These are phyloP conservation scores for Colistium nudipinnis DNA, from an alignment of 2,113 vertebrate genomes.

Conservation along the genomic window DNA sequence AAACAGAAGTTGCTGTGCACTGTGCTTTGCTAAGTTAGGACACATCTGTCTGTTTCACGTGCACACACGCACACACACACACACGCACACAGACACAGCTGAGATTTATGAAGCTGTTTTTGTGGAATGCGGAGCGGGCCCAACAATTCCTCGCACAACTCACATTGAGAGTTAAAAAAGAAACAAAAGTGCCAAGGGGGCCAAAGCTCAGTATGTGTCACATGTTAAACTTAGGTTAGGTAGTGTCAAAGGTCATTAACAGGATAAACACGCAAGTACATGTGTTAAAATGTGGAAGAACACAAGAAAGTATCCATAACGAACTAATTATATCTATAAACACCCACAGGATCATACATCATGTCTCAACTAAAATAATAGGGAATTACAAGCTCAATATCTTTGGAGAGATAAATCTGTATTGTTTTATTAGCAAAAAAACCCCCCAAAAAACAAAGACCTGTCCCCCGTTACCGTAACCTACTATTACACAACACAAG, in stretches of 20 bases:
- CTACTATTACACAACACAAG: conserved; percentile 29
- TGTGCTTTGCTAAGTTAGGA: conserved; percentile 67
- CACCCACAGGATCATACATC: background rate
- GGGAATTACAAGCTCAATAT: background rate
- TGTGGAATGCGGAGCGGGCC: conserved; percentile 59
- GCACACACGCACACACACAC: conserved; percentile 6
- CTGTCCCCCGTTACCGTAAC: background rate
- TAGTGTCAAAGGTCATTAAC: conserved; percentile 30
- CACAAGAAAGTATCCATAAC: background rate
- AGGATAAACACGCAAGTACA: background rate
- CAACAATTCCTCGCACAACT: conserved; percentile 48
- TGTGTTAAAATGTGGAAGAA: background rate
- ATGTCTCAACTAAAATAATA: background rate
- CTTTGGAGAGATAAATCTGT: background rate
- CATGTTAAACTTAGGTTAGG: conserved; percentile 2
- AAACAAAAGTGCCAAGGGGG: conserved; percentile 32
- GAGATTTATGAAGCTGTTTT: conserved; percentile 75
- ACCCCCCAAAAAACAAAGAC: conserved; percentile 9
- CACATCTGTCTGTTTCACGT: conserved; percentile 68
- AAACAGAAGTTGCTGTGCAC: conserved; percentile 47
- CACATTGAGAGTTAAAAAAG: conserved; percentile 56
- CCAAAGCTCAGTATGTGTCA: conserved; percentile 45
- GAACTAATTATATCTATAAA: background rate
- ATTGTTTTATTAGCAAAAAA: background rate
- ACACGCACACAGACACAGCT: conserved; percentile 11